These are phyloP conservation scores for Dendrolimus punctatus DNA, from an alignment of 1,140 invertebrate species.

Conservation along the genomic window DNA sequence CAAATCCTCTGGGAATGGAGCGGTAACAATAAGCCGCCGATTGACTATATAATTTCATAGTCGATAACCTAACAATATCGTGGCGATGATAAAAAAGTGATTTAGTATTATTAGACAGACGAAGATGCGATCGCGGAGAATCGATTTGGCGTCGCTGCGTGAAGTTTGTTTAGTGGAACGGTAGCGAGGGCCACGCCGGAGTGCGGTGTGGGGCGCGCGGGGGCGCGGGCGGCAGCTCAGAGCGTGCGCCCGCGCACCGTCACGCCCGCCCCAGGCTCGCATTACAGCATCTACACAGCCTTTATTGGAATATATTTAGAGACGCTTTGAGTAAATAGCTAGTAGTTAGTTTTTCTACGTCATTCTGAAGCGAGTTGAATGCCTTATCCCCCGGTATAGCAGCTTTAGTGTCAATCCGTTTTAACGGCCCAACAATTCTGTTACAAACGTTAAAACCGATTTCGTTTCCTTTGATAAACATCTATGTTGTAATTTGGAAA, in stretches of 20 bases:
- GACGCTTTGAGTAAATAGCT: constrained; percentile 39
- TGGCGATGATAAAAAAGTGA: constrained; percentile 49
- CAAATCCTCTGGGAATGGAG: constrained; percentile 37
- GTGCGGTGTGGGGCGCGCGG: constrained; percentile 11
- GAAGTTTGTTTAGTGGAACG: constrained; percentile 65
- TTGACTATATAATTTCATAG: constrained; percentile 61
- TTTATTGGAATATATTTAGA: constrained; percentile 42
- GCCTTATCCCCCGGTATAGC: not conserved
- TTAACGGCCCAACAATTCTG: constrained; percentile 30
- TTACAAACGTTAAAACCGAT: constrained; percentile 14
- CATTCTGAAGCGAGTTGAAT: constrained; percentile 18
- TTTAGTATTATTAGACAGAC: constrained; percentile 49
- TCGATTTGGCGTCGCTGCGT: constrained; percentile 58
- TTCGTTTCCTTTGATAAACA: constrained; percentile 22
- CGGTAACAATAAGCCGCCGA: constrained; percentile 44
- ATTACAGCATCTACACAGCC: constrained; percentile 25
- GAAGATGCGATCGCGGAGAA: constrained; percentile 53
- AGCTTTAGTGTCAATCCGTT: constrained; percentile 19
- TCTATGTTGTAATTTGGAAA: constrained; percentile 30
- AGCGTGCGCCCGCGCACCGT: constrained; percentile 35
- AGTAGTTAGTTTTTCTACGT: constrained; percentile 25
- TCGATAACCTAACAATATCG: constrained; percentile 57
- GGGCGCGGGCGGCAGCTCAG: constrained; percentile 15
- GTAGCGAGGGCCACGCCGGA: constrained; percentile 21
- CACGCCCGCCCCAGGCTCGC: constrained; percentile 25